These are phyloP conservation scores for Cyprinodon tularosa DNA, from an alignment of 2,113 vertebrate species.

Conservation along the genomic window DNA sequence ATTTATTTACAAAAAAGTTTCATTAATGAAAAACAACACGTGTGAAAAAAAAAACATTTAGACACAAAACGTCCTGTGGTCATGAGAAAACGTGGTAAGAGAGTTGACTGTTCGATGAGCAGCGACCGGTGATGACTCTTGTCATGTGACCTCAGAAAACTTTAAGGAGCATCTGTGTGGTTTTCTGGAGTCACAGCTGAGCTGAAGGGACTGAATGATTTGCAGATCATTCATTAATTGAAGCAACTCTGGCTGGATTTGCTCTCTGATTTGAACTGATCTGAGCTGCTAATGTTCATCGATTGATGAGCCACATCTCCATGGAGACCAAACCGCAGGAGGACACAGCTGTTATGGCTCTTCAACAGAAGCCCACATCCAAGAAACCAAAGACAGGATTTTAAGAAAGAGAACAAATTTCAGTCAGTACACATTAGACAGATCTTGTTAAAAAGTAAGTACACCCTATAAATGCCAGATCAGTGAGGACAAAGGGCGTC, in stretches of 20 bases:
- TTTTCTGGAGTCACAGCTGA: neutral
- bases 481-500: too few species aligned
- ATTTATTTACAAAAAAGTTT: slow-evolving; percentile 64
- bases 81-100: slow-evolving; percentile 31
- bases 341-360: neutral
- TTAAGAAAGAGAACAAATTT: too few species aligned
- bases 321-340: too few species aligned
- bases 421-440: neutral
- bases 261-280: neutral
- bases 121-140: slow-evolving; percentile 18
- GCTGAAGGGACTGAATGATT: neutral
- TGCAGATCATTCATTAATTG: too few species aligned
- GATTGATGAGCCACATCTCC: too few species aligned
- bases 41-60: slow-evolving; percentile 51
- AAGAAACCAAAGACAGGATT: too few species aligned
- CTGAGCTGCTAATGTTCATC: neutral
- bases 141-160: neutral
- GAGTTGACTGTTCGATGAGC: slow-evolving; percentile 27
- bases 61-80: slow-evolving; percentile 33
- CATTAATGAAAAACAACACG: slow-evolving; percentile 47
- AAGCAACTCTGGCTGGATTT: too few species aligned
- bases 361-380: too few species aligned
- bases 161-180: neutral
- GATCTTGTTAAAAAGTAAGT: neutral
- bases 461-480: neutral